Evolutionary conservation across 2,797 vertebrate species (phyloP).

Genomic region (Acomys russatus): DNA sequence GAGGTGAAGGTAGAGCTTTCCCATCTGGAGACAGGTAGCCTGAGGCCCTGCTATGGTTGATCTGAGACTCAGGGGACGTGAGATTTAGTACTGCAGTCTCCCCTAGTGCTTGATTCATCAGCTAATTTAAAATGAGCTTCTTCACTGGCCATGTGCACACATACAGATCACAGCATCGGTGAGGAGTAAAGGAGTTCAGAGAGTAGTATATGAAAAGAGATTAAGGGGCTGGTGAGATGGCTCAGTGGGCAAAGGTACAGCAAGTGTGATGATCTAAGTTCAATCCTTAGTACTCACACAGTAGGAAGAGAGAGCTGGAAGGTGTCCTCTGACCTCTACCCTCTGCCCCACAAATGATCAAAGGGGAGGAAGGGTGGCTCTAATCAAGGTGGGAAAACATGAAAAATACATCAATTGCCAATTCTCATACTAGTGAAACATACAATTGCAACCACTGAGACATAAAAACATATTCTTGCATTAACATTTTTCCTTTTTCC

Average conservation of each 20-base stretch:
- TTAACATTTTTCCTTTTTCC: neutral
- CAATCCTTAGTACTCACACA: neutral
- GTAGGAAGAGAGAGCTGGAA: no score
- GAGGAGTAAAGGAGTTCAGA: conserved; percentile 39
- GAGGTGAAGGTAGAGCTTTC: neutral
- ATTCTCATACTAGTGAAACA: conserved; percentile 3
- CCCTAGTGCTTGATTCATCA: neutral
- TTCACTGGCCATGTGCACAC: neutral
- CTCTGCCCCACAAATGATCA: neutral
- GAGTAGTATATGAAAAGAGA: neutral
- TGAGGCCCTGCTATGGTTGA: neutral
- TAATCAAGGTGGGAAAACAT: conserved; percentile 39
- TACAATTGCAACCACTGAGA: conserved; percentile 52
- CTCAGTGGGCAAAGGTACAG: neutral
- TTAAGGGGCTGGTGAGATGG: neutral
- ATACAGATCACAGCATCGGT: neutral
- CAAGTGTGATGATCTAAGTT: neutral
- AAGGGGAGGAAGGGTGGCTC: neutral
- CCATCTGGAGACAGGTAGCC: neutral
- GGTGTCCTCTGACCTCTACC: neutral
- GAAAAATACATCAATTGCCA: neutral
- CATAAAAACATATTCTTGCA: neutral
- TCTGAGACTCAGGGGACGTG: neutral
- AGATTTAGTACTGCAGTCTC: neutral
- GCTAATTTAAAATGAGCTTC: neutral